These are phyloP conservation scores for Frankliniella intonsa DNA, from an alignment of 2,888 invertebrate species.

Conservation along the genomic window DNA sequence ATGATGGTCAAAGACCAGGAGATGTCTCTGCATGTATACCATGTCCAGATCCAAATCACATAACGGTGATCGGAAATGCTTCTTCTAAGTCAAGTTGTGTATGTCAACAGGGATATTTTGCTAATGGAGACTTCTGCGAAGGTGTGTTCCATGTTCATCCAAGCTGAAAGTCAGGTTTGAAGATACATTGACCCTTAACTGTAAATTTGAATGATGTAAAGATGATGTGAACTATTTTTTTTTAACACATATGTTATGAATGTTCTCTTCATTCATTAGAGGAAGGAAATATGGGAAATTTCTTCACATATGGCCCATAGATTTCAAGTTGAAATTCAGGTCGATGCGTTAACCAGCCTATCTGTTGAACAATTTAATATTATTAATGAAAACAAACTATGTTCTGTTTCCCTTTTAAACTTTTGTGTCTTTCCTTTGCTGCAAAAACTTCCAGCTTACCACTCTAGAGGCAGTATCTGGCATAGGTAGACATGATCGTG, in stretches of 20 bases:
- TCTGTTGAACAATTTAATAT: slow-evolving; percentile 22
- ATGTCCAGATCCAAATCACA: slow-evolving; percentile 62
- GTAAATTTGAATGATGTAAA: not conserved
- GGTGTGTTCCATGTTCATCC: slow-evolving; percentile 44
- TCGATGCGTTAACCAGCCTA: slow-evolving; percentile 36
- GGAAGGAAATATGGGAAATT: slow-evolving; percentile 8
- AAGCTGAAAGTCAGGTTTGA: too few relatives aligned
- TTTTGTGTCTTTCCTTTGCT: too few relatives aligned
- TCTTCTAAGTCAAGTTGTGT: slow-evolving; percentile 54
- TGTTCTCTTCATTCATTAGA: not conserved
- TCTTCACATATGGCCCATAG: slow-evolving; percentile 34
- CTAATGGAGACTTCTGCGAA: slow-evolving; percentile 53
- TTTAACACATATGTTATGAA: not conserved
- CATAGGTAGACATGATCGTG: slow-evolving; percentile 40
- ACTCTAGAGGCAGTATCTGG: slow-evolving; percentile 38
- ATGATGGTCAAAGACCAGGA: slow-evolving; percentile 49
- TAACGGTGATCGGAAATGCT: slow-evolving; percentile 54
- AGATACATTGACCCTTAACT: too few relatives aligned
- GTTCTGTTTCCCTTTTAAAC: too few relatives aligned
- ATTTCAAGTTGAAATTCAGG: slow-evolving; percentile 37
- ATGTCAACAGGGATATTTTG: slow-evolving; percentile 59
- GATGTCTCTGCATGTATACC: slow-evolving; percentile 51
- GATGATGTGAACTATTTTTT: not conserved
- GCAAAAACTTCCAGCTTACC: not conserved
- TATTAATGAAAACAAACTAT: too few relatives aligned